Conservation (phyloP, 2,113 vertebrate species). For the Dermatemys mawii region DNA sequence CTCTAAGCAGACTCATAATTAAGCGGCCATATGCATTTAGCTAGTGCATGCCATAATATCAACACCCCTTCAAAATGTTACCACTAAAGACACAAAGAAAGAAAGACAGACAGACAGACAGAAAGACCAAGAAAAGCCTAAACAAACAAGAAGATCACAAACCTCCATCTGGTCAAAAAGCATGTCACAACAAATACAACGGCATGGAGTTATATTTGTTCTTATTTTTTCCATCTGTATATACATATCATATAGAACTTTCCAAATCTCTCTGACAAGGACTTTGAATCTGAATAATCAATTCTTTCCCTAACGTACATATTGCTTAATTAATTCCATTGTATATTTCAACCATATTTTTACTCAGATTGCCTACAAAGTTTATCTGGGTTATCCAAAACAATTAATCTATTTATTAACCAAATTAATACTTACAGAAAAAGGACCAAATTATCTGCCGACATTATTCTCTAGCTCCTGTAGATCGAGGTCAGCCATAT, state of each 20-base stretch:
- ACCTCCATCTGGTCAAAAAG: constrained; percentile 27
- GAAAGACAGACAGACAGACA: not conserved
- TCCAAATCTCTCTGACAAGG: not conserved
- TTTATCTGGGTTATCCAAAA: not conserved
- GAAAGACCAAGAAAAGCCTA: not conserved
- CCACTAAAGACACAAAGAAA: not conserved
- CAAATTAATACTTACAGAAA: not conserved
- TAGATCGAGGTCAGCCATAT: not conserved
- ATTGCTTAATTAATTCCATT: not conserved
- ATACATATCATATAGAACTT: not conserved
- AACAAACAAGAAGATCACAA: constrained; percentile 28
- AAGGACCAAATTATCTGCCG: not conserved
- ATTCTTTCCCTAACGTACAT: not conserved
- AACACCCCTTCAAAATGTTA: not conserved
- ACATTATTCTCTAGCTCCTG: not conserved
- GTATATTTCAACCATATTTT: not conserved
- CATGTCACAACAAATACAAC: constrained; percentile 5
- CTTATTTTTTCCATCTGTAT: not conserved
- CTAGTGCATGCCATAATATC: not conserved
- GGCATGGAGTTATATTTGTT: not conserved
- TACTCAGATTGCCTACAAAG: not conserved
- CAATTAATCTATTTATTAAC: not conserved
- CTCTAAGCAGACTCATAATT: not conserved
- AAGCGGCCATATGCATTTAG: not conserved
- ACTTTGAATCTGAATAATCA: not conserved